These are phyloP conservation scores for Volucella bombylans DNA, from an alignment of 2,888 invertebrate genomes.

Conservation along the genomic window DNA sequence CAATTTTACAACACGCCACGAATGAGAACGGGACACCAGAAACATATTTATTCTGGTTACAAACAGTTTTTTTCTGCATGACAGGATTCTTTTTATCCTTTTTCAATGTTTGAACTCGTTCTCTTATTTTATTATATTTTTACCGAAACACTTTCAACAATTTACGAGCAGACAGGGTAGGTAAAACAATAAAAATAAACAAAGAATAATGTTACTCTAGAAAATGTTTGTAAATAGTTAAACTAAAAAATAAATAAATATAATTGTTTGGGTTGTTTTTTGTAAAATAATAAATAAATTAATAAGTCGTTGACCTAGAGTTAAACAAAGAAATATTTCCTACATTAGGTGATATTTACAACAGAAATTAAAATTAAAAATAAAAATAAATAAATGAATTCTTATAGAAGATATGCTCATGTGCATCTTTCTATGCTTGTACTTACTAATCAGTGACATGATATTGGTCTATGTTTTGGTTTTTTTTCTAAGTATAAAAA, in stretches of 20 bases:
- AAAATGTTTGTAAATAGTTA: conserved; percentile 12
- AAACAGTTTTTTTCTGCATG: conserved; percentile 13
- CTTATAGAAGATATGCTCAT: neutral
- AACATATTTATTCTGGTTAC: neutral
- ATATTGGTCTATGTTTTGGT: no score
- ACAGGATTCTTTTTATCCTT: conserved; percentile 17
- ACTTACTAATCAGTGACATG: neutral
- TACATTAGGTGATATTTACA: conserved; percentile 48
- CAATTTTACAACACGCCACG: neutral
- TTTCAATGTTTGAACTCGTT: neutral
- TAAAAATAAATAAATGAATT: conserved; percentile 1
- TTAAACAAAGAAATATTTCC: conserved; percentile 35
- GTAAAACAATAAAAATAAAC: conserved; percentile 37
- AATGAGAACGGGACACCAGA: conserved; percentile 1
- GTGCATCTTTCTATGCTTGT: conserved; percentile 26
- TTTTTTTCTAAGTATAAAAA: neutral
- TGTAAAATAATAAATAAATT: neutral
- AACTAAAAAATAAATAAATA: neutral
- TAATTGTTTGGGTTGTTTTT: neutral
- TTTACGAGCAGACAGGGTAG: conserved; percentile 2
- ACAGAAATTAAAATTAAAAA: no score
- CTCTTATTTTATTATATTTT: neutral
- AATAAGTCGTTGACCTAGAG: neutral
- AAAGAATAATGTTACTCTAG: conserved; percentile 24
- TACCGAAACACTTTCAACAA: conserved; percentile 10